Evolutionary conservation across 2,888 invertebrate species (phyloP).

Genomic region (Reticulitermes lucifugus): DNA sequence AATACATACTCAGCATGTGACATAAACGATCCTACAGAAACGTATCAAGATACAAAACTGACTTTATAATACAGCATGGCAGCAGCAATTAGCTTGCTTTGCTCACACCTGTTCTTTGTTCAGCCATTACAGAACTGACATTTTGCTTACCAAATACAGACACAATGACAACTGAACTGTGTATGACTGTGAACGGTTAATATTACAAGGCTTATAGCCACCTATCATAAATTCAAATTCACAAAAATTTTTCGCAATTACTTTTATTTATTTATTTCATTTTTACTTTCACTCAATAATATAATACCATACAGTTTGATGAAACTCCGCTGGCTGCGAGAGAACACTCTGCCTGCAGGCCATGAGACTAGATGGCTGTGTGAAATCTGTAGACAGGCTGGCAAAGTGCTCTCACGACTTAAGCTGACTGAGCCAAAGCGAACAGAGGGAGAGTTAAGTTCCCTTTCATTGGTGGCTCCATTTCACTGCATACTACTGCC

Average conservation of each 20-base stretch:
- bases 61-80: conserved; percentile 48
- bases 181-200: conserved; percentile 43
- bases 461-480: conserved; percentile 17
- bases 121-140: conserved; percentile 44
- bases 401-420: conserved; percentile 49
- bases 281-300: conserved; percentile 51
- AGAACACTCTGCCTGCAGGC: conserved; percentile 49
- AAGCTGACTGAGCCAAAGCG: conserved; percentile 31
- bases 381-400: conserved; percentile 32
- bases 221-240: conserved; percentile 42
- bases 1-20: conserved; percentile 53
- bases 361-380: conserved; percentile 47
- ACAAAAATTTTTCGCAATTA: conserved; percentile 44
- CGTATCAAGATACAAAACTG: conserved; percentile 50
- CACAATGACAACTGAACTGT: conserved; percentile 49
- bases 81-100: conserved; percentile 36
- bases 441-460: conserved; percentile 15
- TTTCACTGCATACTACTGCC: conserved; percentile 72
- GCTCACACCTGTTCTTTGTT: conserved; percentile 34
- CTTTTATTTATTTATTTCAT: conserved; percentile 32
- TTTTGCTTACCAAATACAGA: conserved; percentile 45
- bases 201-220: conserved; percentile 44
- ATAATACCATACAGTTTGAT: conserved; percentile 48
- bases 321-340: conserved; percentile 40
- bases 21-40: conserved; percentile 52